Evolutionary conservation across 2,113 vertebrate species (phyloP).

Genomic region (Apeltes quadracus): DNA sequence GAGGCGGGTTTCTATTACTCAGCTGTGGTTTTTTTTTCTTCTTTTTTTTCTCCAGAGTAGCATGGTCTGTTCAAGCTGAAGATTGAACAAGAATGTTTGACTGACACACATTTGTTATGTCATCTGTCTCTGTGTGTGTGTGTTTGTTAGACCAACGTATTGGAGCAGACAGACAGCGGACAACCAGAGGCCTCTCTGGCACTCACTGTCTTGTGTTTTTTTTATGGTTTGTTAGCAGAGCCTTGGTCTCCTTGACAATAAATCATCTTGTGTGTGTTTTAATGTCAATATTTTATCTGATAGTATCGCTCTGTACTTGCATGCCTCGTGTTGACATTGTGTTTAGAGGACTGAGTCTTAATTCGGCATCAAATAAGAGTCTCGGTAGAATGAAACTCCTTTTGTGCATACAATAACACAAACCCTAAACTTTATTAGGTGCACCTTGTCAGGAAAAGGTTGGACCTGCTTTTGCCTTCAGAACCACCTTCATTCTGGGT

Average conservation of each 20-base stretch:
- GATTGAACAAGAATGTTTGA: conserved; percentile 27
- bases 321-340: background rate
- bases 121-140: conserved; percentile 20
- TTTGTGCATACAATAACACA: background rate
- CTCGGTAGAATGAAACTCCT: background rate
- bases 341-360: background rate
- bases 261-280: background rate
- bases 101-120: conserved; percentile 42
- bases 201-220: background rate
- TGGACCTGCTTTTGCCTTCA: too few relatives aligned
- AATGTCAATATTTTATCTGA: conserved; percentile 25
- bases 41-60: conserved; percentile 26
- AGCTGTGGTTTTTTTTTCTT: conserved; percentile 59
- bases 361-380: too few relatives aligned
- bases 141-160: conserved; percentile 41
- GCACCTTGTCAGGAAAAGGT: too few relatives aligned
- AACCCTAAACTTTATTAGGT: too few relatives aligned
- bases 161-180: conserved; percentile 28
- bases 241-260: background rate
- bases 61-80: conserved; percentile 17
- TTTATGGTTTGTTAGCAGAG: background rate
- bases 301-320: conserved; percentile 15
- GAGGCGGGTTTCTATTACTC: conserved; percentile 49
- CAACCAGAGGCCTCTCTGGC: background rate
- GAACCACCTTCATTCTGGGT: too few relatives aligned